These are phyloP conservation scores for Pelagia noctiluca DNA, from an alignment of 30 jellyfish, hydroid and myxozoan species.

Conservation along the genomic window DNA sequence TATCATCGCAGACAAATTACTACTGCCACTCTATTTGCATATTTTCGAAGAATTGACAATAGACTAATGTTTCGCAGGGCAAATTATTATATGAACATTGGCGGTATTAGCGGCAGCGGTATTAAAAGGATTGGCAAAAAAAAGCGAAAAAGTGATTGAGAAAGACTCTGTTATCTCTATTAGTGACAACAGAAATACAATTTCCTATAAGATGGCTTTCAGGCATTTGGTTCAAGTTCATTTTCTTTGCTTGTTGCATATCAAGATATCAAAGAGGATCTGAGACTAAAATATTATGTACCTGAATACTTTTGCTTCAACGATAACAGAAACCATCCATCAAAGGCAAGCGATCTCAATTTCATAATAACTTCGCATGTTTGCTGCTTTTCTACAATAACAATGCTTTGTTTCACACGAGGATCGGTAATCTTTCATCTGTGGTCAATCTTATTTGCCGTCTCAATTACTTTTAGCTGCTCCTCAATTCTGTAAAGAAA, in stretches of 20 bases:
- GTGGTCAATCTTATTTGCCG: neutral
- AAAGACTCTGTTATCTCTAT: too few relatives aligned
- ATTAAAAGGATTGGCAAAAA: too few relatives aligned
- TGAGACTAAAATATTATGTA: neutral
- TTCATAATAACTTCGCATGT: constrained; percentile 6
- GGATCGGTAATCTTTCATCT: constrained; percentile 31
- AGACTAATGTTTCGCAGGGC: too few relatives aligned
- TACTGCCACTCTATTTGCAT: too few relatives aligned
- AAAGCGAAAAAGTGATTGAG: too few relatives aligned
- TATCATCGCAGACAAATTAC: too few relatives aligned
- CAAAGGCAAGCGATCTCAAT: constrained; percentile 29
- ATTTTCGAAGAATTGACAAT: too few relatives aligned
- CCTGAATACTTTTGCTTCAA: constrained; percentile 21
- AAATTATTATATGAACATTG: too few relatives aligned
- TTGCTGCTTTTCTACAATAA: constrained; percentile 6
- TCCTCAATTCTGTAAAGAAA: neutral
- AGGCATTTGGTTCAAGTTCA: neutral
- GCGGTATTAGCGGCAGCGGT: too few relatives aligned
- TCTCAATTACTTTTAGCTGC: constrained; percentile 8
- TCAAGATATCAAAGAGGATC: neutral
- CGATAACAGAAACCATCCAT: constrained; percentile 20
- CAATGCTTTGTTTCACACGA: constrained; percentile 4
- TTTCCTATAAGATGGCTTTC: neutral
- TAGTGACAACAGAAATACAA: neutral
- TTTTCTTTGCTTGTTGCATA: neutral